These are phyloP conservation scores for Chrysolina oricalcia DNA, from an alignment of 2,888 invertebrate species.

Conservation along the genomic window DNA sequence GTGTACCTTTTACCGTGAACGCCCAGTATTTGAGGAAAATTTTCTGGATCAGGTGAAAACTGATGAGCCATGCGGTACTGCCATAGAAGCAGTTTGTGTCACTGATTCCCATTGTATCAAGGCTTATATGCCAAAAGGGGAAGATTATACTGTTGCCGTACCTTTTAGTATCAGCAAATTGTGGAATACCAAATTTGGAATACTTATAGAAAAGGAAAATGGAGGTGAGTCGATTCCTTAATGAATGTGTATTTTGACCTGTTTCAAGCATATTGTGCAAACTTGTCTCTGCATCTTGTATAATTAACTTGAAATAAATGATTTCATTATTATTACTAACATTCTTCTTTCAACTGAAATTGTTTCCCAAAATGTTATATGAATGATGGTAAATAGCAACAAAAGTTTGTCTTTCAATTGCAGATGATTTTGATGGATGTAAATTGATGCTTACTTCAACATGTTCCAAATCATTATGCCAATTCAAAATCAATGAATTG, in stretches of 20 bases:
- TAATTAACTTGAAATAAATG: too few relatives aligned
- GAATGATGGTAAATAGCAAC: too few relatives aligned
- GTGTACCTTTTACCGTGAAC: conserved; percentile 78
- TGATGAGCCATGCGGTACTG: conserved; percentile 72
- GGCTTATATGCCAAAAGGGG: conserved; percentile 85
- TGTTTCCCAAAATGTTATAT: too few relatives aligned
- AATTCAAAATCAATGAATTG: background rate
- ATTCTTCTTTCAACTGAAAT: background rate
- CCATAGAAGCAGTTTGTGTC: conserved; percentile 81
- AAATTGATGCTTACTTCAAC: too few relatives aligned
- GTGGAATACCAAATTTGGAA: conserved; percentile 90
- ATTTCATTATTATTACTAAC: too few relatives aligned
- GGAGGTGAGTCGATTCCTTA: conserved; percentile 56
- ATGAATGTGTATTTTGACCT: background rate
- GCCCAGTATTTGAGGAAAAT: conserved; percentile 73
- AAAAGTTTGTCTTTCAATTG: background rate
- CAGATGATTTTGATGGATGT: background rate
- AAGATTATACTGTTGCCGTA: conserved; percentile 87
- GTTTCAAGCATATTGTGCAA: too few relatives aligned
- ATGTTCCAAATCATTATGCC: background rate
- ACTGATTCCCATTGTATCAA: conserved; percentile 84
- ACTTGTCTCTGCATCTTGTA: too few relatives aligned
- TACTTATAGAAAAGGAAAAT: conserved; percentile 85
- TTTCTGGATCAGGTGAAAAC: conserved; percentile 69
- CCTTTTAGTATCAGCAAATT: conserved; percentile 87